Evolutionary conservation across 2,888 invertebrate species (phyloP), one percentile per base, ranked within the genome.

Genomic region (Melanargia galathea): DNA sequence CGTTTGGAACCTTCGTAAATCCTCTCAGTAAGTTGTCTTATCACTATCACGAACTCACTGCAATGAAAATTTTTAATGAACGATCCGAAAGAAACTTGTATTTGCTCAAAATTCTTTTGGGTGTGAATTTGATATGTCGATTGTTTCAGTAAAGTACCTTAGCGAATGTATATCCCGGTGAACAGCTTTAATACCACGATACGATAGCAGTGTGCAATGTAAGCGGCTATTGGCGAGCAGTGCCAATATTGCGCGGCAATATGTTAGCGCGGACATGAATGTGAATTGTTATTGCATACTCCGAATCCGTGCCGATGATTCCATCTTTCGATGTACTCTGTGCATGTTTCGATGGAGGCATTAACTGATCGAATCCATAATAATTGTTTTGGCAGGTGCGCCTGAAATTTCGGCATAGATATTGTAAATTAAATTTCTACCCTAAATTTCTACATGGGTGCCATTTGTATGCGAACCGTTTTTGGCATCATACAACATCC

Each of bases 241-340:
- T 69, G 69, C 73, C 77, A 75, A 81, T 80, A 81, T 77, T 70
- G 69, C 66, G 66, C 68, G 71, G 67, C 71, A 72, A 80, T 76
- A 71, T 70, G 73, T 74, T 77, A 70, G 55, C 73, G 69, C 71
- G 74, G 70, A 77, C 77, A 75, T 79, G 74, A 73, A 78, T 79
- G 77, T 69, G 74, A 77, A 80, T 76, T 78, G 76, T 79, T 80
- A 80, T 77, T 79, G 75, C 75, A 72, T 73, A 75, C 67, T 70
- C 69, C 65, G 73, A 74, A 73, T 72, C 56, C 59, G 45, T 59
- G 5, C 43, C n/a, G 38, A 54, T 55, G 55, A 59, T 59, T 48
- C 43, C 49, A 51, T 51, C 56, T 18, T 54, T 38, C 54, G 54
- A 38, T 40, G 13, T 13, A n/a, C n/a, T 6, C 4, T 54, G n/a